Conservation (phyloP, 2,888 invertebrate genomes). For the Venustoraphidia nigricollis region DNA sequence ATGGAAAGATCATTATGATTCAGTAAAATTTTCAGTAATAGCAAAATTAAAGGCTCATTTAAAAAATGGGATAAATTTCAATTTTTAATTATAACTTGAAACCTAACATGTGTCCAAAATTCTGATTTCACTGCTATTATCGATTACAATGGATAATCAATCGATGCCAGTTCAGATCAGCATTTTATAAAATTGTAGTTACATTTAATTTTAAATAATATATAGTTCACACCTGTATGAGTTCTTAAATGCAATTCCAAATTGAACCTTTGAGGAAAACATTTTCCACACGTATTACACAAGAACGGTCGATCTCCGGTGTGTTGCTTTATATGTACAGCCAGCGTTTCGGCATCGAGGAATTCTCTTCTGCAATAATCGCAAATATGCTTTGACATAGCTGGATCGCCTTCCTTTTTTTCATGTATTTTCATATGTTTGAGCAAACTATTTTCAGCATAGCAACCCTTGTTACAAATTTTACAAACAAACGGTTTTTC, state of each 20-base stretch:
- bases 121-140: no score
- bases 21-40: no score
- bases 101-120: no score
- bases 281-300: constrained; percentile 28
- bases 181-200: neutral
- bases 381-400: constrained; percentile 27
- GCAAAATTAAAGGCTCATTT: no score
- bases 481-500: constrained; percentile 33
- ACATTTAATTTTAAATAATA: neutral
- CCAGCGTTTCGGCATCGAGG: constrained; percentile 23
- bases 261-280: constrained; percentile 28
- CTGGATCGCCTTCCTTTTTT: constrained; percentile 29
- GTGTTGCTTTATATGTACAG: constrained; percentile 29
- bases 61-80: no score
- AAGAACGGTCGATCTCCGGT: constrained; percentile 28
- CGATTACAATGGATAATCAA: no score
- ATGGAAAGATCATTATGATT: no score
- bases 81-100: no score
- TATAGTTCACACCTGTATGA: constrained; percentile 22
- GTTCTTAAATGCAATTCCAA: constrained; percentile 27
- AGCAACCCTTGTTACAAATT: constrained; percentile 27
- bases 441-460: constrained; percentile 28
- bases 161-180: no score
- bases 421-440: constrained; percentile 32
- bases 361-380: constrained; percentile 30